These are phyloP conservation scores for Volucella inanis DNA, from an alignment of 2,888 invertebrate genomes.

Conservation along the genomic window DNA sequence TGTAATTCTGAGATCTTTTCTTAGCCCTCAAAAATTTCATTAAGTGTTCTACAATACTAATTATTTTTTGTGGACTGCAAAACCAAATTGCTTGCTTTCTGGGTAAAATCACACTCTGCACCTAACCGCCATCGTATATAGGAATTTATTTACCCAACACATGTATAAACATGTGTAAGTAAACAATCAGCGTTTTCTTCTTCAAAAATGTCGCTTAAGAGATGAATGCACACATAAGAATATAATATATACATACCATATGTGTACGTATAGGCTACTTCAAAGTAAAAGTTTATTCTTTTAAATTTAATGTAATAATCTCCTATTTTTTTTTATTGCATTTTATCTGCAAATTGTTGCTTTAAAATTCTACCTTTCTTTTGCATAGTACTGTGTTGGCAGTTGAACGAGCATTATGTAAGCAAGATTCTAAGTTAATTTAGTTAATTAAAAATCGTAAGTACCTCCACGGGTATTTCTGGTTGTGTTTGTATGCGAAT, in stretches of 20 bases:
- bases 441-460: constrained; percentile 82
- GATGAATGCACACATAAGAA: constrained; percentile 8
- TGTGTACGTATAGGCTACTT: not conserved
- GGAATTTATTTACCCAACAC: constrained; percentile 8
- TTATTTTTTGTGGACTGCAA: constrained; percentile 33
- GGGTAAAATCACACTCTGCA: constrained; percentile 30
- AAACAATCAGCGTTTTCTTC: not conserved
- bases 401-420: constrained; percentile 28
- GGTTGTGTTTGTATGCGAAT: constrained; percentile 6
- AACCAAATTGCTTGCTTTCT: constrained; percentile 25
- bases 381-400: constrained; percentile 1
- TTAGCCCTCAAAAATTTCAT: constrained; percentile 3
- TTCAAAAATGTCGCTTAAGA: constrained; percentile 2
- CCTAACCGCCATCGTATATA: constrained; percentile 17
- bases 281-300: too few species aligned
- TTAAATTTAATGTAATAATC: not conserved
- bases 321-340: constrained; percentile 41
- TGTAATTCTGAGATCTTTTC: not conserved
- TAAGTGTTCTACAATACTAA: constrained; percentile 27
- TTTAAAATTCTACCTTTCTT: constrained; percentile 51
- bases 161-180: not conserved
- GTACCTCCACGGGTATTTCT: constrained; percentile 78
- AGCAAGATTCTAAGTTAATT: constrained; percentile 78
- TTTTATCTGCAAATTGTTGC: constrained; percentile 59
- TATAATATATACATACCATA: constrained; percentile 2